phyloP scores from a whole-genome alignment of 1,140 invertebrate genomes.

The Drosophila ogumai region DNA sequence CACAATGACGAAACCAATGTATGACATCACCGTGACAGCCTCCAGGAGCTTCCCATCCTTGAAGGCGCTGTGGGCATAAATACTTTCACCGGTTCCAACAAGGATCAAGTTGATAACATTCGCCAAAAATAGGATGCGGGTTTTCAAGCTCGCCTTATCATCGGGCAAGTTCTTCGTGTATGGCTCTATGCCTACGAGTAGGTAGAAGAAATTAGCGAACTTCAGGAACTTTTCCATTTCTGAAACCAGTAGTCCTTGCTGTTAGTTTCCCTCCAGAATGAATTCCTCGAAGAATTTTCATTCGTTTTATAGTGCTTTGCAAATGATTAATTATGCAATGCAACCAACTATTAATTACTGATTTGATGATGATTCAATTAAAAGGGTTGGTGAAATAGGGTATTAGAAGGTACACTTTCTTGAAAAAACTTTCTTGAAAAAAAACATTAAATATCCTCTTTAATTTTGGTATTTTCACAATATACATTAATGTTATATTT shows the following conservation, averaged over 20 bases:
- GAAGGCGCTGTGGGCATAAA: slow-evolving; percentile 43
- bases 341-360: background rate
- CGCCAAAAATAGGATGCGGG: slow-evolving; percentile 34
- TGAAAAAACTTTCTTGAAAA: no score
- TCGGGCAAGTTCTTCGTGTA: slow-evolving; percentile 15
- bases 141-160: background rate
- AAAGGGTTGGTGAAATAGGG: no score
- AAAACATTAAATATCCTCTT: no score
- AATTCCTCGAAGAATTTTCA: background rate
- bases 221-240: slow-evolving; percentile 55
- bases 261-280: background rate
- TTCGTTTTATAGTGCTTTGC: slow-evolving; percentile 9
- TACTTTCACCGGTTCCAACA: slow-evolving; percentile 12
- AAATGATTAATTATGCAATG: background rate
- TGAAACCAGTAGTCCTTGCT: background rate
- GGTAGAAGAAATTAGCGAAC: slow-evolving; percentile 63
- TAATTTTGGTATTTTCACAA: no score
- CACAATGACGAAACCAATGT: slow-evolving; percentile 64
- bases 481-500: no score
- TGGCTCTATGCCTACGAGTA: slow-evolving; percentile 45
- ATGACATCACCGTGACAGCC: slow-evolving; percentile 63
- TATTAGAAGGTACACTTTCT: no score
- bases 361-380: no score
- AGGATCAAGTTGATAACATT: slow-evolving; percentile 44
- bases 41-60: slow-evolving; percentile 38